Evolutionary conservation across 2,113 vertebrate species (phyloP).

Genomic region (Labrus mixtus): DNA sequence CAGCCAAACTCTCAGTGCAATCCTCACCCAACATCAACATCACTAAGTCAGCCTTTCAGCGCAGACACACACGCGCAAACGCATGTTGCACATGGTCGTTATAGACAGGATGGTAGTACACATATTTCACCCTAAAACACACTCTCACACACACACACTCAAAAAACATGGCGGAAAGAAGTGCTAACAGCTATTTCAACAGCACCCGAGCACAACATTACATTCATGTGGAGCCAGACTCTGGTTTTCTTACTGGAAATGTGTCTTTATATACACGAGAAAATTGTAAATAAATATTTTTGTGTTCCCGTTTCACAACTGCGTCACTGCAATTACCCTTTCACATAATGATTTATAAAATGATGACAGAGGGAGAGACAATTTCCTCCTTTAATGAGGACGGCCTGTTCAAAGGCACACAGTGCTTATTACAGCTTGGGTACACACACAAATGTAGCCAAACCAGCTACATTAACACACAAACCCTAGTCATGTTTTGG

Average conservation of each 20-base stretch:
- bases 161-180: conserved; percentile 57
- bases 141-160: conserved; percentile 1
- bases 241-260: conserved; percentile 56
- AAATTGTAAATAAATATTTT: conserved; percentile 77
- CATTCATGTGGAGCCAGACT: conserved; percentile 68
- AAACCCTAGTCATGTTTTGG: conserved; percentile 10
- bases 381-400: conserved; percentile 64
- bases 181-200: conserved; percentile 72
- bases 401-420: conserved; percentile 52
- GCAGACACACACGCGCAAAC: conserved; percentile 1
- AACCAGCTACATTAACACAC: conserved; percentile 24
- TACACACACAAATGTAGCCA: conserved; percentile 31
- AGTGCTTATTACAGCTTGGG: conserved; percentile 37
- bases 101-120: conserved; percentile 40
- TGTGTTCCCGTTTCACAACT: conserved; percentile 46
- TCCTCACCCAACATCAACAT: conserved; percentile 66
- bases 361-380: conserved; percentile 60
- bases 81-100: conserved; percentile 6
- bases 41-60: conserved; percentile 60
- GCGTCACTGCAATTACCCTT: conserved; percentile 65
- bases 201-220: conserved; percentile 43
- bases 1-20: conserved; percentile 61
- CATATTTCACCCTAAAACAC: not conserved
- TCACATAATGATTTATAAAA: conserved; percentile 72
- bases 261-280: conserved; percentile 34